Percentiles rank a stretch among this genome's conserved stretches.
Evolutionary conservation across 64 coral and sea anemone species (phyloP).

Genomic region (Pocillopora verrucosa): DNA sequence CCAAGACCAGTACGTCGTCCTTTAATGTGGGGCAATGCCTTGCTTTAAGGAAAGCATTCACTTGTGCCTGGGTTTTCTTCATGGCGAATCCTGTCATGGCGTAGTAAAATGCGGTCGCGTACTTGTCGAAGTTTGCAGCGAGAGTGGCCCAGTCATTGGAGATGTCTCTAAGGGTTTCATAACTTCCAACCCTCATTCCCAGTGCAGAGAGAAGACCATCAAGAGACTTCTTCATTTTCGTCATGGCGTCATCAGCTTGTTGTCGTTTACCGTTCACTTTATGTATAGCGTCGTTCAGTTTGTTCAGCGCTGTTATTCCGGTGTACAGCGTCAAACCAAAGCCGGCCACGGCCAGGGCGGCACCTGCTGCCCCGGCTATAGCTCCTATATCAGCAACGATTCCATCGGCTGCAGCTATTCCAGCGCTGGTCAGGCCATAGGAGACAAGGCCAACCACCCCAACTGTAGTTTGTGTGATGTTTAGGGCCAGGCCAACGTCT

Average conservation of each 20-base stretch:
- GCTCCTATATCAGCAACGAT: slow-evolving; percentile 68
- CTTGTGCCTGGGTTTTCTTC: slow-evolving; percentile 41
- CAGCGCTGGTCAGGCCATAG: slow-evolving; percentile 54
- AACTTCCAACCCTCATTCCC: slow-evolving; percentile 39
- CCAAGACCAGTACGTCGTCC: slow-evolving; percentile 60
- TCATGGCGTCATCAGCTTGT: slow-evolving; percentile 49
- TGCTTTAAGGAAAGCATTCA: slow-evolving; percentile 25
- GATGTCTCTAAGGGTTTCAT: slow-evolving; percentile 64
- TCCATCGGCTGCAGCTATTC: slow-evolving; percentile 70
- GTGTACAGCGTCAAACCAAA: slow-evolving; percentile 73
- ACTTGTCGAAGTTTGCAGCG: slow-evolving; percentile 65
- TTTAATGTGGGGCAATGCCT: slow-evolving; percentile 27
- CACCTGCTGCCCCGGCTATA: slow-evolving; percentile 44
- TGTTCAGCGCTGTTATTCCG: slow-evolving; percentile 59
- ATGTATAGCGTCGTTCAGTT: slow-evolving; percentile 63
- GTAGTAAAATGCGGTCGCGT: slow-evolving; percentile 58
- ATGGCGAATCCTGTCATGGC: slow-evolving; percentile 71
- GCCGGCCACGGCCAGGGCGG: slow-evolving; percentile 56
- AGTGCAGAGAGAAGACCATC: slow-evolving; percentile 53
- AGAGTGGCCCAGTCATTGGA: slow-evolving; percentile 70
- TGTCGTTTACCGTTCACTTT: slow-evolving; percentile 61
- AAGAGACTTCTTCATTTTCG: slow-evolving; percentile 69
- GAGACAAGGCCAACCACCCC: slow-evolving; percentile 53
- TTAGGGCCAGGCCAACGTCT: slow-evolving; percentile 38
- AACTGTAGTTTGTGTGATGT: slow-evolving; percentile 32